Evolutionary conservation across 1,140 invertebrate genomes (phyloP).

Genomic region (Leptopilina boulardi): DNA sequence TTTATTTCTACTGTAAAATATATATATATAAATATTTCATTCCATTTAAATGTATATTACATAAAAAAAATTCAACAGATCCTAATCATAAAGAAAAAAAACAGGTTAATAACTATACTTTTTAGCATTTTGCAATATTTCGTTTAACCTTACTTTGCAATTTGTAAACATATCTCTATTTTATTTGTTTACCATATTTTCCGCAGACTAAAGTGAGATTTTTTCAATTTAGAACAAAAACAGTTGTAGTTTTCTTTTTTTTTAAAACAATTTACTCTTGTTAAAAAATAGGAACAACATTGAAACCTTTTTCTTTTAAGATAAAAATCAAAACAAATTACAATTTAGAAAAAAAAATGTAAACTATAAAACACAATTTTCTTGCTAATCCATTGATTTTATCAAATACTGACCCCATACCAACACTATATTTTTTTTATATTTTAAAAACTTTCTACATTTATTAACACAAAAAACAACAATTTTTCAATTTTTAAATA

Average conservation of each 20-base stretch:
- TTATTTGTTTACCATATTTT: not conserved
- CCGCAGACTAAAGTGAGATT: not conserved
- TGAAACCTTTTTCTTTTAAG: not conserved
- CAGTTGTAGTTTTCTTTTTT: not conserved
- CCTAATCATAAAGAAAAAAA: not conserved
- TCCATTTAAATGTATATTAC: not conserved
- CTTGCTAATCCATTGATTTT: not conserved
- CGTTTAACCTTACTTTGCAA: slow-evolving; percentile 26
- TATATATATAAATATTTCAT: not conserved
- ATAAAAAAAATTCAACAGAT: not conserved
- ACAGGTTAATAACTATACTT: not conserved
- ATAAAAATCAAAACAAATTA: not conserved
- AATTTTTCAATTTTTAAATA: too few species aligned
- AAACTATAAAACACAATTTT: not conserved
- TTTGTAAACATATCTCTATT: not conserved
- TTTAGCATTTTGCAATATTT: not conserved
- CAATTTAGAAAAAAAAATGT: not conserved
- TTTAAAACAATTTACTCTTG: too few species aligned
- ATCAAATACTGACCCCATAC: too few species aligned
- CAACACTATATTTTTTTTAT: too few species aligned
- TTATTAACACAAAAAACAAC: too few species aligned
- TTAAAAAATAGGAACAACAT: not conserved
- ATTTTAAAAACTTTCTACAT: too few species aligned
- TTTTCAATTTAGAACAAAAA: not conserved
- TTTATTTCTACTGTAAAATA: too few species aligned